These are phyloP conservation scores for Cotesia typhae DNA, from an alignment of 1,140 invertebrate species.

Conservation along the genomic window DNA sequence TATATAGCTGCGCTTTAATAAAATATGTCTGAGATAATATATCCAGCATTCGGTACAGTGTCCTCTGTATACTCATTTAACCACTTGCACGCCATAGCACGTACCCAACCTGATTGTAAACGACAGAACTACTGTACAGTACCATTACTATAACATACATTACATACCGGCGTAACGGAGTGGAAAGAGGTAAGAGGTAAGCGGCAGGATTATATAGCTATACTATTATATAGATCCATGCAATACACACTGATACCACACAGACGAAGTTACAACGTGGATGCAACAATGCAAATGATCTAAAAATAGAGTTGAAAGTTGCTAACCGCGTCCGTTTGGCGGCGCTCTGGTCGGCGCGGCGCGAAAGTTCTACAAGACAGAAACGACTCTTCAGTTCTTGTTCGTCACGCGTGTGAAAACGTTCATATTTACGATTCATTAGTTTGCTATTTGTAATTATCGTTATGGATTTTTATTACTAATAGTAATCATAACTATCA, in stretches of 20 bases:
- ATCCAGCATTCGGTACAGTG: too few relatives aligned
- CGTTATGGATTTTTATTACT: background rate
- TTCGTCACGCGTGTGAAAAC: slow-evolving; percentile 31
- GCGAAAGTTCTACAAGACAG: slow-evolving; percentile 36
- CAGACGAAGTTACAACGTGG: slow-evolving; percentile 26
- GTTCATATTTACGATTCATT: slow-evolving; percentile 12
- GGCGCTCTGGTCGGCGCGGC: slow-evolving; percentile 35
- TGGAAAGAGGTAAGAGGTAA: too few relatives aligned
- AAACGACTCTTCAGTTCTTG: slow-evolving; percentile 33
- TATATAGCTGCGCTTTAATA: too few relatives aligned
- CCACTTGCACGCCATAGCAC: too few relatives aligned
- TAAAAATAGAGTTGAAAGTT: slow-evolving; percentile 39
- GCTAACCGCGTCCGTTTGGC: slow-evolving; percentile 14
- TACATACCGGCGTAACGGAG: too few relatives aligned
- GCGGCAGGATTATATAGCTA: background rate
- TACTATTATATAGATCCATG: background rate
- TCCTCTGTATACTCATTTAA: too few relatives aligned
- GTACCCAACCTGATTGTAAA: too few relatives aligned
- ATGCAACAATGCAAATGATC: slow-evolving; percentile 38
- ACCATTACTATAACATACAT: too few relatives aligned
- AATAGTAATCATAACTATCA: background rate
- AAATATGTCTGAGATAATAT: too few relatives aligned
- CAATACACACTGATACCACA: background rate
- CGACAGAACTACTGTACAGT: too few relatives aligned
- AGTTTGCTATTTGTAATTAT: background rate